Percentiles rank a stretch among this genome's conserved stretches.
Evolutionary conservation across 2,888 invertebrate species (phyloP).

Genomic region (Malacosoma neustria): DNA sequence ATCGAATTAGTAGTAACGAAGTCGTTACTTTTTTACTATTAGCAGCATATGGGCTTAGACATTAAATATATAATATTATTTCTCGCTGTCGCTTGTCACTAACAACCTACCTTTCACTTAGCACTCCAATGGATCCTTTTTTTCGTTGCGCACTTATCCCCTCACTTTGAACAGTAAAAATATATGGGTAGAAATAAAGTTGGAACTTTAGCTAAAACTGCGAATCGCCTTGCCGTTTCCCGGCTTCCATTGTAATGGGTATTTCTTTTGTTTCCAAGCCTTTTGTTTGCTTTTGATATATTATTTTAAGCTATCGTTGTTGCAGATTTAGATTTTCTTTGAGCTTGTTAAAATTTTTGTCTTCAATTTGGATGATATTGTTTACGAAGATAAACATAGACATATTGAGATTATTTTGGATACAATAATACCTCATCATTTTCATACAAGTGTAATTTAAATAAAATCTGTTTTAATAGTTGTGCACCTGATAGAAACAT

Average conservation of each 20-base stretch:
- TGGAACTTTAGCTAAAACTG: not conserved
- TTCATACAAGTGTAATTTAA: too few species aligned
- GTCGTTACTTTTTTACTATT: too few species aligned
- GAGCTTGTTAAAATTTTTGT: not conserved
- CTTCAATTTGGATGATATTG: too few species aligned
- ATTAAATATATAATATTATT: too few species aligned
- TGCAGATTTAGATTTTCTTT: not conserved
- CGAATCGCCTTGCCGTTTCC: not conserved
- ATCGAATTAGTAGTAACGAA: too few species aligned
- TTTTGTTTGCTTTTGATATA: not conserved
- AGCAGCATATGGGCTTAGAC: too few species aligned
- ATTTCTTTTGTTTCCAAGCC: not conserved
- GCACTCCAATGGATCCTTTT: not conserved
- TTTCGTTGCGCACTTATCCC: not conserved
- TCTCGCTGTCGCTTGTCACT: not conserved
- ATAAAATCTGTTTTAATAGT: too few species aligned
- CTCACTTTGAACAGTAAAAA: not conserved
- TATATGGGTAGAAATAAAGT: not conserved
- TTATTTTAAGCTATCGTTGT: not conserved
- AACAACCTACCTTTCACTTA: not conserved
- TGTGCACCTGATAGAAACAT: too few species aligned
- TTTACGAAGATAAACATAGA: too few species aligned
- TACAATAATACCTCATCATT: too few species aligned
- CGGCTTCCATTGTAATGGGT: not conserved
- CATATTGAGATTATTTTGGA: too few species aligned